These are phyloP conservation scores for Neocrepidodera transversa DNA, from an alignment of 2,888 invertebrate species.

Conservation along the genomic window DNA sequence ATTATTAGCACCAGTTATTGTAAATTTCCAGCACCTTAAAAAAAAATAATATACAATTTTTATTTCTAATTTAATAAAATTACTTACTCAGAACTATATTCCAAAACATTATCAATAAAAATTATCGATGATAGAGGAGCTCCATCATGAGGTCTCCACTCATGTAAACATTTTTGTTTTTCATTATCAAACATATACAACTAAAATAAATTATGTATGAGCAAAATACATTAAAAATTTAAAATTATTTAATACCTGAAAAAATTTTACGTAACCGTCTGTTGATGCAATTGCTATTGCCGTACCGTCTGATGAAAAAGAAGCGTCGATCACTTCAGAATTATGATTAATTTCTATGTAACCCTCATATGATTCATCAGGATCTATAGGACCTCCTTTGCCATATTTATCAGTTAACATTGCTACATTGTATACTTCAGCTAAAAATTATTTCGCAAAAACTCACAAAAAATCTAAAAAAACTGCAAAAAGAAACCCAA, in stretches of 20 bases:
- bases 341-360: constrained; percentile 67
- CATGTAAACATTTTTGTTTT: constrained; percentile 84
- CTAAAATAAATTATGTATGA: constrained; percentile 63
- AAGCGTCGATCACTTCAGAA: constrained; percentile 79
- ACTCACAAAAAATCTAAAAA: no score
- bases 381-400: constrained; percentile 56
- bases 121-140: constrained; percentile 87
- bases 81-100: constrained; percentile 76
- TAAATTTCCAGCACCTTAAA: constrained; percentile 91
- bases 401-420: constrained; percentile 60
- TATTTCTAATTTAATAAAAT: background rate
- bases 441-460: constrained; percentile 54
- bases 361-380: constrained; percentile 59
- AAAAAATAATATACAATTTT: constrained; percentile 4
- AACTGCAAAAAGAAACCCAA: no score
- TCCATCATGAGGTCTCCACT: constrained; percentile 93
- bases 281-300: constrained; percentile 89
- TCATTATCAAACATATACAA: constrained; percentile 74
- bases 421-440: constrained; percentile 65
- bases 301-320: constrained; percentile 93
- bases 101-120: constrained; percentile 91
- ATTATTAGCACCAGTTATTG: constrained; percentile 87
- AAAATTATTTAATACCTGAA: constrained; percentile 70
- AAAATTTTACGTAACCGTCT: constrained; percentile 92
- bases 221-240: background rate